Percentiles rank a stretch among this genome's conserved stretches.
Evolutionary conservation across 1,140 invertebrate species (phyloP).

Genomic region (Pseudomyrmex sp.): DNA sequence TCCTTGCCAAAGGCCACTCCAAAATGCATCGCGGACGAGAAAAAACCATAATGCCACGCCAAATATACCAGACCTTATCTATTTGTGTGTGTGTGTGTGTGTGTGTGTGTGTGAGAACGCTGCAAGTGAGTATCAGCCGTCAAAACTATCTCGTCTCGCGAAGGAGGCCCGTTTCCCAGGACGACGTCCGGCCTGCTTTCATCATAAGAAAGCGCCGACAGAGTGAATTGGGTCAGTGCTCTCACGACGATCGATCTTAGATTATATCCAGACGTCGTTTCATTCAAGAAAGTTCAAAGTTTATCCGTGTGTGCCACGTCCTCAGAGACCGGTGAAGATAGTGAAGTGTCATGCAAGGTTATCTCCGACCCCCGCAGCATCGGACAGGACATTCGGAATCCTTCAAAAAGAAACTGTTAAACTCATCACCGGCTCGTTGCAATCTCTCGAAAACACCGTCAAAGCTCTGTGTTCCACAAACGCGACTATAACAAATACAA

Average conservation of each 20-base stretch:
- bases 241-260: constrained; percentile 61
- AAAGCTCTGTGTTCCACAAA: too few relatives aligned
- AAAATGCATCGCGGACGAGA: not conserved
- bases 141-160: constrained; percentile 46
- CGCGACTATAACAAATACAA: too few relatives aligned
- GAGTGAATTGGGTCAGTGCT: constrained; percentile 63
- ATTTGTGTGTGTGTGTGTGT: not conserved
- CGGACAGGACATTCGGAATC: too few relatives aligned
- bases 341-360: too few relatives aligned
- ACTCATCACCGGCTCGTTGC: too few relatives aligned
- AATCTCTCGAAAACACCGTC: too few relatives aligned
- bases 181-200: constrained; percentile 48
- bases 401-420: too few relatives aligned
- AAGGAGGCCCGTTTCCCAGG: constrained; percentile 34
- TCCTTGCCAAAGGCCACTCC: not conserved
- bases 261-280: constrained; percentile 40
- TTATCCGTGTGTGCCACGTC: constrained; percentile 4
- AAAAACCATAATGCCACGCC: constrained; percentile 21
- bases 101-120: not conserved
- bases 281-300: constrained; percentile 51
- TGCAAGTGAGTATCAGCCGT: constrained; percentile 45
- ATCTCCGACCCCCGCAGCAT: too few relatives aligned
- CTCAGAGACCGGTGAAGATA: constrained; percentile 38
- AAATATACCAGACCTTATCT: constrained; percentile 3
- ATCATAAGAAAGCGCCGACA: constrained; percentile 4